phyloP scores from a whole-genome alignment of 2,888 invertebrate genomes.

The Hedya salicella region DNA sequence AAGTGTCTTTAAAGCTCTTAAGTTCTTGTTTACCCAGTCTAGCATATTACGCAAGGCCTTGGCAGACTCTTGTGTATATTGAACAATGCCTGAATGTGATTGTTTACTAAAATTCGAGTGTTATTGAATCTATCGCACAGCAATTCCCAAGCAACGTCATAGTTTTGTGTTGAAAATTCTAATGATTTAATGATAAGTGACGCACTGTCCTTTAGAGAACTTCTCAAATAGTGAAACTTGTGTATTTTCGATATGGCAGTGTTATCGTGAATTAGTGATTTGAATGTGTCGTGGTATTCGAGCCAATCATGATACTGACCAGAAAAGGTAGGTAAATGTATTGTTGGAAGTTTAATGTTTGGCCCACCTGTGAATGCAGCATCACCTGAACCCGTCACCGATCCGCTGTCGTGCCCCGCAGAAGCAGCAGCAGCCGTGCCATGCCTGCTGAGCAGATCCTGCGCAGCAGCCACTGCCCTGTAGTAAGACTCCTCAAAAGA shows the following conservation, averaged over 20 bases:
- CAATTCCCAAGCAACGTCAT: constrained; percentile 46
- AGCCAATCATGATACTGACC: constrained; percentile 44
- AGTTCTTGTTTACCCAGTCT: constrained; percentile 27
- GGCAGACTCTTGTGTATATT: constrained; percentile 17
- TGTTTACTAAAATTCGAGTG: constrained; percentile 8
- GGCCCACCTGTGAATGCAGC: constrained; percentile 35
- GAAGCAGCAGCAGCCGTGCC: neutral
- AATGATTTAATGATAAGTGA: constrained; percentile 44
- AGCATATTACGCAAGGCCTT: constrained; percentile 23
- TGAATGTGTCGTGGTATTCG: constrained; percentile 44
- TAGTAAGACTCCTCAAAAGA: too few species aligned
- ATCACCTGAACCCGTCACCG: constrained; percentile 14
- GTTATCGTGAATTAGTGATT: constrained; percentile 37
- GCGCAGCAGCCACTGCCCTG: too few species aligned
- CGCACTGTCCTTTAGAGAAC: constrained; percentile 44
- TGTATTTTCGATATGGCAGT: constrained; percentile 18
- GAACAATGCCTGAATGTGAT: neutral
- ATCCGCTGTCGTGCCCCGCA: neutral
- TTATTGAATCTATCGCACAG: constrained; percentile 40
- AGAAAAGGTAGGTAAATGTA: constrained; percentile 42
- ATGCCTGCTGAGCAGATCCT: too few species aligned
- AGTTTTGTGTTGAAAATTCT: constrained; percentile 46
- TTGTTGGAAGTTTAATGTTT: constrained; percentile 40
- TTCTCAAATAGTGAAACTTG: neutral
- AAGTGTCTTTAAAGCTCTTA: constrained; percentile 24